Base-by-base conservation (phyloP, 2,113 vertebrate genomes). In the Pionites leucogaster region DNA sequence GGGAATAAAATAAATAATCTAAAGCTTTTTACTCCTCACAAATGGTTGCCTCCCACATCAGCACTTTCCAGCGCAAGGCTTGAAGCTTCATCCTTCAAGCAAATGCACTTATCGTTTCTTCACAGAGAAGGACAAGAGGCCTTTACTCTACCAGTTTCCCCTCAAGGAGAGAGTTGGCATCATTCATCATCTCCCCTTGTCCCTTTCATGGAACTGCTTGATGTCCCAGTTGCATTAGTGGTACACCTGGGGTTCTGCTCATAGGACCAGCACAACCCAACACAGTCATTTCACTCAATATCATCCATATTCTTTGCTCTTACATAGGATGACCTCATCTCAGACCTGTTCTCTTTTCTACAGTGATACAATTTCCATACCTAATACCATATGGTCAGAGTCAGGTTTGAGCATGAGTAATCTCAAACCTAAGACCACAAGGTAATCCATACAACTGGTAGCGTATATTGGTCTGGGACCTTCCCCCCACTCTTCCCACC, bases 281-380 rank as follows among this genome's bases (percentile, higher is more conserved):
- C 20, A 74, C 22, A 49, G 19, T 16, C 5, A 4, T 37, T 71
- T 63, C 83, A 33, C 39, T 55, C 60, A 46, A n/a, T 55, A 46
- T 17, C 65, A 37, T 27, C 79, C 31, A 1, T 6, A 64, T 39
- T 64, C 57, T 88, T 87, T 91, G 80, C 69, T 84, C 65, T 92
- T 44, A 39, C 52, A 8, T 28, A 71, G n/a, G 8, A 55, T 91
- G 76, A 94, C 35, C 70, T 93, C 83, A 91, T 64, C 84, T 64
- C 69, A 89, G 44, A 68, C 74, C 74, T 72, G 37, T 39, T 93
- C 77, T 87, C 65, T 59, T 93, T 93, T 92, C 81, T 83, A 88
- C 60, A 23, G 74, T 47, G 72, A 89, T 19, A n/a, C 71, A 13
- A 92, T 86, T 88, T 29, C 80, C 65, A 82, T 82, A 75, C 74